Evolutionary conservation across 1,140 invertebrate genomes (phyloP).

Genomic region (Maconellicoccus hirsutus): DNA sequence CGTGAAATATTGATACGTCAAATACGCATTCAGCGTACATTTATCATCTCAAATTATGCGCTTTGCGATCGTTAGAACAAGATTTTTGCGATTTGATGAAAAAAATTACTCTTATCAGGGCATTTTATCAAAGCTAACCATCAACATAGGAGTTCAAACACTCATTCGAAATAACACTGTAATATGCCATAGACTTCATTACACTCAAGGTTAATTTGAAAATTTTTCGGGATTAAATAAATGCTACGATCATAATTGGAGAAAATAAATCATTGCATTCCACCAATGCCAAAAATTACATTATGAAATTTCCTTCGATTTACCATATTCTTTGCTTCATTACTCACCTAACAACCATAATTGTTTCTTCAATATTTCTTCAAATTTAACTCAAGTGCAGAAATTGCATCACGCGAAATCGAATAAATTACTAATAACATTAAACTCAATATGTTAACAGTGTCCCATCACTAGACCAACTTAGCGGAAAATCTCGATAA

Average conservation of each 20-base stretch:
- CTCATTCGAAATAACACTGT: neutral
- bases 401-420: neutral
- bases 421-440: neutral
- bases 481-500: neutral
- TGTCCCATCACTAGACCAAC: neutral
- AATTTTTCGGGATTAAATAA: neutral
- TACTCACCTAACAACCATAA: constrained; percentile 3
- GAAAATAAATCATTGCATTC: too few species aligned
- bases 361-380: neutral
- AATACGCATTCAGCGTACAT: neutral
- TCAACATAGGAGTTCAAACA: neutral
- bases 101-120: neutral
- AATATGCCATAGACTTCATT: neutral
- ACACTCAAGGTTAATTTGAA: neutral
- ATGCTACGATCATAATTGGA: neutral
- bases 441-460: neutral
- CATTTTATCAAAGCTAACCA: neutral
- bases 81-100: neutral
- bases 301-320: too few species aligned
- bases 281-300: too few species aligned
- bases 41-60: too few species aligned
- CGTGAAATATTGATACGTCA: neutral
- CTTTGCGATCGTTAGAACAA: too few species aligned
- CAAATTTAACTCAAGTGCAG: neutral
- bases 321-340: neutral